A percentile compares a stretch with the other conserved stretches of the same genome.
phyloP scores from a whole-genome alignment of 1,140 invertebrate species.

The Dysdera silvatica region DNA sequence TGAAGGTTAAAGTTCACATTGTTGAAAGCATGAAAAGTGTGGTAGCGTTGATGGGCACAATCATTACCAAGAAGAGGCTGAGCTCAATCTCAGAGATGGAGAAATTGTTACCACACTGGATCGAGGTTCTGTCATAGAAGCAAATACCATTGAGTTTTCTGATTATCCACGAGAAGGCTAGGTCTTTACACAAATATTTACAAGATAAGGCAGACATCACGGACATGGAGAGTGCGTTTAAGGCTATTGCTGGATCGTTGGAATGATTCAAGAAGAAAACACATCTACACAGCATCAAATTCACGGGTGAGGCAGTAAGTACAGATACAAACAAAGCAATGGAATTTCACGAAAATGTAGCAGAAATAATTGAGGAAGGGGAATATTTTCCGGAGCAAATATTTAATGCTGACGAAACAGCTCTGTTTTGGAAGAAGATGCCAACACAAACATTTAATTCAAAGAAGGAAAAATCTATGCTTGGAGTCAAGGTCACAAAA shows the following conservation, averaged over 20 bases:
- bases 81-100: too few species aligned
- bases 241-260: conserved; percentile 1
- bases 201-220: too few species aligned
- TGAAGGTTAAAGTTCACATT: too few species aligned
- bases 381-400: conserved; percentile 41
- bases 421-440: conserved; percentile 48
- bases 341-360: conserved; percentile 36
- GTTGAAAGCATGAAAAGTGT: too few species aligned
- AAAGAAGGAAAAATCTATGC: conserved; percentile 40
- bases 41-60: too few species aligned
- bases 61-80: too few species aligned
- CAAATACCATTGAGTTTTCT: too few species aligned
- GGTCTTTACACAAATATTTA: too few species aligned
- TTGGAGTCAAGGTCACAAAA: conserved; percentile 45
- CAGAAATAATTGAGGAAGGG: conserved; percentile 40
- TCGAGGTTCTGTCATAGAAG: too few species aligned
- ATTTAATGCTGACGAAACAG: conserved; percentile 45
- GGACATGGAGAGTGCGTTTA: too few species aligned
- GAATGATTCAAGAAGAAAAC: conserved; percentile 2
- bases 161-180: too few species aligned
- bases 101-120: too few species aligned
- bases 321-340: conserved; percentile 38
- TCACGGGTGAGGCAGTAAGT: conserved; percentile 38
- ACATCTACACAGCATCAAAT: not conserved
- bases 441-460: conserved; percentile 43